Conservation (phyloP, 2,888 invertebrate species). For the Spilosoma lubricipeda region DNA sequence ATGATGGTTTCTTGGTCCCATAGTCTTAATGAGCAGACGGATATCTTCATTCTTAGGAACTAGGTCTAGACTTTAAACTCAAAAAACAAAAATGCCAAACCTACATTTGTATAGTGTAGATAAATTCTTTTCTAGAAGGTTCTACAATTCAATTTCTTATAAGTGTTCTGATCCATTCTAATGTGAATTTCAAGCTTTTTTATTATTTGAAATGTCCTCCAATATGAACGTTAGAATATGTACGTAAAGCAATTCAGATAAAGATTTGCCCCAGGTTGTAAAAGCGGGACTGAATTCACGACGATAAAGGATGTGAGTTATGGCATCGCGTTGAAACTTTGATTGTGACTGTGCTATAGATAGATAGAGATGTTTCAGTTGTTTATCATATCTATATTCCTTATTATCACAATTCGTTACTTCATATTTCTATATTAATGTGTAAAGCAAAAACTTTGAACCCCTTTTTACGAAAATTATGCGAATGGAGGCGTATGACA, state of each 20-base stretch:
- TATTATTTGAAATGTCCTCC: conserved; percentile 1
- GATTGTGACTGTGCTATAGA: conserved; percentile 5
- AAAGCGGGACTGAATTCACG: conserved; percentile 9
- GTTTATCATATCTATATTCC: not conserved
- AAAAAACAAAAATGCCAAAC: not conserved
- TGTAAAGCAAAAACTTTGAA: too few relatives aligned
- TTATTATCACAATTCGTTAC: not conserved
- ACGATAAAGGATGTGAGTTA: conserved; percentile 23
- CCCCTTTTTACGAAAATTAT: too few relatives aligned
- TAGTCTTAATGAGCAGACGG: too few relatives aligned
- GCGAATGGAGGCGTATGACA: too few relatives aligned
- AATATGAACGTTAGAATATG: not conserved
- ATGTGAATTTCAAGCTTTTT: not conserved
- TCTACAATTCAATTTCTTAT: not conserved
- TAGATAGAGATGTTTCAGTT: not conserved
- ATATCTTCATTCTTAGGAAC: too few relatives aligned
- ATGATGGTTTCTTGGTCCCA: too few relatives aligned
- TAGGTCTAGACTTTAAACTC: not conserved
- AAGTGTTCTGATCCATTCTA: not conserved
- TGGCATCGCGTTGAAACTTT: conserved; percentile 16
- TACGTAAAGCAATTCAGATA: conserved; percentile 18
- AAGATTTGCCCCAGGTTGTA: conserved; percentile 20
- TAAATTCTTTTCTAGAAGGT: not conserved
- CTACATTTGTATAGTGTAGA: not conserved
- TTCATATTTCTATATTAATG: not conserved